Conservation (phyloP, 2,113 vertebrate genomes). For the Pseudorasbora parva region DNA sequence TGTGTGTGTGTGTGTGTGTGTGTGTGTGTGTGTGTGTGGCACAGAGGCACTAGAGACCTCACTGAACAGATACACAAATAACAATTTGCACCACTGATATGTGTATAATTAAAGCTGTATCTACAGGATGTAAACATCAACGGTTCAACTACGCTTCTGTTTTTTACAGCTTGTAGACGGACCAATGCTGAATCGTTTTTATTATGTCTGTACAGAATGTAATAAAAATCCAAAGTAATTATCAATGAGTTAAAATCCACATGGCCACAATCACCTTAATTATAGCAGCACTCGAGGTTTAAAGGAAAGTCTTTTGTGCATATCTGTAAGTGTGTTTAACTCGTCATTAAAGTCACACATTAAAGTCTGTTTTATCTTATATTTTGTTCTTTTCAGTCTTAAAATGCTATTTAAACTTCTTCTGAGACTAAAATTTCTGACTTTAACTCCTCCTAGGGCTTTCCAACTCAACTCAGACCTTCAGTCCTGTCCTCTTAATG, state of each 20-base stretch:
- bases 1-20: no score
- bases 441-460: no score
- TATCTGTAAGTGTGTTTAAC: neutral
- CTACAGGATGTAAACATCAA: constrained; percentile 4
- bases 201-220: neutral
- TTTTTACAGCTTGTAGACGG: neutral
- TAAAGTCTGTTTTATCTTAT: neutral
- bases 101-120: constrained; percentile 16
- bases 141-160: neutral
- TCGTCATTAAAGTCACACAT: neutral
- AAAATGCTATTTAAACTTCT: no score
- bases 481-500: no score
- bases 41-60: constrained; percentile 14
- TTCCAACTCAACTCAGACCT: no score
- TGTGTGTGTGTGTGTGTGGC: constrained; percentile 43
- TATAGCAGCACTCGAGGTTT: neutral
- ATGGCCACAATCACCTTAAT: neutral
- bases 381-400: neutral
- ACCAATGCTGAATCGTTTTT: neutral
- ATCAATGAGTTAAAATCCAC: neutral
- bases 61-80: constrained; percentile 2
- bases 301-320: neutral
- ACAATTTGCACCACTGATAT: constrained; percentile 26
- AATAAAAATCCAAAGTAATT: neutral
- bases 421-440: no score